Percentiles rank a stretch among this genome's conserved stretches.
Conservation (phyloP, 2,888 invertebrate genomes). For the Hyles lineata region DNA sequence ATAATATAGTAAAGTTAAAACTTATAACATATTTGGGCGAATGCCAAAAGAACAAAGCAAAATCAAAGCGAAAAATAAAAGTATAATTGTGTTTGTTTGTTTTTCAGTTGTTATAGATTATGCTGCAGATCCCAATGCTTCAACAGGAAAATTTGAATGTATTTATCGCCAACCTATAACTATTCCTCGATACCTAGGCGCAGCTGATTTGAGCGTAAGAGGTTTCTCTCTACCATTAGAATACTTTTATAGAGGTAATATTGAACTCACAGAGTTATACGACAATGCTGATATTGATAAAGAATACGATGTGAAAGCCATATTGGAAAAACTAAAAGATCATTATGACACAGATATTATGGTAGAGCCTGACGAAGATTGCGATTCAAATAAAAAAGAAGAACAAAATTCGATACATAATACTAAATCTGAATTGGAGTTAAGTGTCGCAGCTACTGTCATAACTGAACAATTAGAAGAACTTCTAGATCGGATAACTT, state of each 20-base stretch:
- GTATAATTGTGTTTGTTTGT: neutral
- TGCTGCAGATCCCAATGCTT: conserved; percentile 63
- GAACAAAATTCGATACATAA: conserved; percentile 43
- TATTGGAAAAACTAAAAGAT: conserved; percentile 58
- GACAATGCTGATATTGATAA: conserved; percentile 52
- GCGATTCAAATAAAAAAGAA: conserved; percentile 34
- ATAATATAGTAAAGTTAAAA: too few relatives aligned
- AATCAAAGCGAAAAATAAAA: neutral
- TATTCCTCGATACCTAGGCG: conserved; percentile 55
- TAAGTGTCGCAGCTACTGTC: conserved; percentile 48
- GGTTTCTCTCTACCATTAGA: conserved; percentile 62
- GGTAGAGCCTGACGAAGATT: conserved; percentile 54
- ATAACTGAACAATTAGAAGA: conserved; percentile 56
- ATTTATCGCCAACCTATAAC: conserved; percentile 76
- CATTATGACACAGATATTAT: conserved; percentile 57
- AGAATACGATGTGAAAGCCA: conserved; percentile 53
- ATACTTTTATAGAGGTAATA: conserved; percentile 70
- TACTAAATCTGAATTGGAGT: conserved; percentile 52
- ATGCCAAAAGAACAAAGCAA: neutral
- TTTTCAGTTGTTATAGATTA: conserved; percentile 83
- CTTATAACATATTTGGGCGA: too few relatives aligned
- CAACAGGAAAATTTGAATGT: conserved; percentile 86
- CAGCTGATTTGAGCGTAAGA: conserved; percentile 59
- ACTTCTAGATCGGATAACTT: conserved; percentile 52
- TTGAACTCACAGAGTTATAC: conserved; percentile 55